Evolutionary conservation across 2,797 vertebrate species (phyloP), one percentile per base, ranked within the genome.

Genomic region (Chaetophractus vellerosus): DNA sequence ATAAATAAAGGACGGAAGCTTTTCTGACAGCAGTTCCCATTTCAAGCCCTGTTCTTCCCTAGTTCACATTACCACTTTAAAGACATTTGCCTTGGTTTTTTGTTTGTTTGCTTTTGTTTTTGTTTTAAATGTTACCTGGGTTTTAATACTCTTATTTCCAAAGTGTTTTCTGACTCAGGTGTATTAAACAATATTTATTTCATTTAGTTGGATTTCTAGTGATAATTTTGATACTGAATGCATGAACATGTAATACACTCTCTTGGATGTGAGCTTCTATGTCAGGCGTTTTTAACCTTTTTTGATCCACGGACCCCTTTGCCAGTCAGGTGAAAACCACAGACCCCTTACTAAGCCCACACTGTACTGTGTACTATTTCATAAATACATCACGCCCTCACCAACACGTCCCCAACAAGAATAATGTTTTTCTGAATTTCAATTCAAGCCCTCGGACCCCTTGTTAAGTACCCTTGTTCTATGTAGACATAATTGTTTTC

Each of bases 101-200:
- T 52, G 12, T 52, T 52, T 52, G n/a, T n/a, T 52, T 52, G 50
- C 11, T 2, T 15, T 52, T 52, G 9, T 16, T 52, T 3, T 52
- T 52, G 16, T 52, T 52, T 52, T 14, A 2, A 59, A 14, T 16
- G 15, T 11, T 14, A 14, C 28, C 15, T 72, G 9, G 23, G 33
- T 80, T 84, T 87, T 66, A 66, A 4, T 41, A 63, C 11, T 88
- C 21, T 59, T 14, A 28, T 81, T 88, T 88, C 36, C 74, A 64
- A 85, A 93, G 93, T 57, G 36, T 69, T 75, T 81, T 92, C 52
- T 71, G 45, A 79, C 16, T 41, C 8, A 41, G 8, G 23, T 31
- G 4, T 41, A 26, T 33, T 88, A 31, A 55, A 87, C n/a, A n/a
- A n/a, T n/a, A 88, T 85, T 84, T 91, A 69, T 64, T 50, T 88